A percentile compares a stretch with the other conserved stretches of the same genome.
Evolutionary conservation across 2,113 vertebrate species (phyloP).

Genomic region (Baryphthengus martii): DNA sequence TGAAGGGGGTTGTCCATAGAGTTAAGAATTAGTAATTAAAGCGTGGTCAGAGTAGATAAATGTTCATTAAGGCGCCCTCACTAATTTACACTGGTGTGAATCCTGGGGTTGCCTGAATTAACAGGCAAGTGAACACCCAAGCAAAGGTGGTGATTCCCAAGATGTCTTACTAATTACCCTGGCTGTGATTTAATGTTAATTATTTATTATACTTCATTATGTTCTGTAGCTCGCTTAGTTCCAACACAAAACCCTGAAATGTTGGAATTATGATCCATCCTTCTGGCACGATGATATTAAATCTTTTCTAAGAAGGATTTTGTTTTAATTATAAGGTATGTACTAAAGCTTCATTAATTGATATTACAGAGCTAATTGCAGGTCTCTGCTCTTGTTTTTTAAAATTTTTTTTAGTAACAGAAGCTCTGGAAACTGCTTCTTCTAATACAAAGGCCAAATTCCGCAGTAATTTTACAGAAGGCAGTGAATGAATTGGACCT

Average conservation of each 20-base stretch:
- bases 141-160: neutral
- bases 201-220: conserved; percentile 43
- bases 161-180: neutral
- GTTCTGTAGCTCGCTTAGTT: neutral
- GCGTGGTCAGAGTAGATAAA: neutral
- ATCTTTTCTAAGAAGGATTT: neutral
- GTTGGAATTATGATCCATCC: neutral
- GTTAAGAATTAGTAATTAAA: neutral
- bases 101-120: neutral
- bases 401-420: neutral
- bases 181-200: conserved; percentile 18
- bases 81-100: neutral
- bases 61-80: neutral
- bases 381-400: neutral
- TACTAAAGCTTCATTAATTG: conserved; percentile 3
- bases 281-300: neutral
- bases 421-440: neutral
- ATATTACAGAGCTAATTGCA: conserved; percentile 7
- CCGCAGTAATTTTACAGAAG: neutral
- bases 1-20: neutral
- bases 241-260: neutral
- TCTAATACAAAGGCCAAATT: neutral
- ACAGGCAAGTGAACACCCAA: neutral
- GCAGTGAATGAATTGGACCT: neutral
- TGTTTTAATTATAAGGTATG: conserved; percentile 32